Evolutionary conservation across 37 sponge, comb jelly and placozoan species (phyloP).

Genomic region (Tethya wilhelma): DNA sequence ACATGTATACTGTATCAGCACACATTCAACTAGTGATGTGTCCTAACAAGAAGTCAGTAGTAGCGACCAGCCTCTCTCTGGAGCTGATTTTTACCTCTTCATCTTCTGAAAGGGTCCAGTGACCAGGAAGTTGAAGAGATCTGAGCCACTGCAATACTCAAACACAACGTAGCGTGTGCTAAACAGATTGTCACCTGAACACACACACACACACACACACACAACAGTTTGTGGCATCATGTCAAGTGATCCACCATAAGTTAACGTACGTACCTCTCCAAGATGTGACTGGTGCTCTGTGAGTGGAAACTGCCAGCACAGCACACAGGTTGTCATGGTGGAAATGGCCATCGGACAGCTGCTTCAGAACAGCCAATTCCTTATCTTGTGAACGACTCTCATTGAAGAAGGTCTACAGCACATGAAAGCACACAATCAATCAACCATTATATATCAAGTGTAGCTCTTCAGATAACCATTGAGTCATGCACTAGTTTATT

Average conservation of each 20-base stretch:
- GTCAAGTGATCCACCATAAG: neutral
- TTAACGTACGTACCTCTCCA: conserved; percentile 27
- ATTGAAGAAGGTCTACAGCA: conserved; percentile 60
- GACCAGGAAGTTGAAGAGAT: conserved; percentile 80
- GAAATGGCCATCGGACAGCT: conserved; percentile 67
- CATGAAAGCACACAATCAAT: neutral
- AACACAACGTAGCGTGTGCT: conserved; percentile 65
- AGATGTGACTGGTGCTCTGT: conserved; percentile 42
- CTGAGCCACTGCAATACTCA: conserved; percentile 84
- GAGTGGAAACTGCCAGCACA: conserved; percentile 57
- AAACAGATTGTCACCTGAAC: conserved; percentile 2
- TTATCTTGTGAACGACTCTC: conserved; percentile 58
- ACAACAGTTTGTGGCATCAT: too few relatives aligned
- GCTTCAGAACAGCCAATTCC: conserved; percentile 65
- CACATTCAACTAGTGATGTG: neutral
- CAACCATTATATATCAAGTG: too few relatives aligned
- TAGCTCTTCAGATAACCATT: too few relatives aligned
- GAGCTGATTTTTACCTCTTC: conserved; percentile 18
- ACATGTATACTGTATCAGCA: too few relatives aligned
- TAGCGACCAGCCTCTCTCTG: neutral
- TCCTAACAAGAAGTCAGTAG: too few relatives aligned
- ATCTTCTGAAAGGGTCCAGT: conserved; percentile 71
- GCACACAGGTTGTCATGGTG: conserved; percentile 70
- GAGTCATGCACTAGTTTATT: too few relatives aligned
- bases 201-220: too few relatives aligned